Conservation (phyloP, 2,113 vertebrate species). For the Phylloscopus trochiloides region DNA sequence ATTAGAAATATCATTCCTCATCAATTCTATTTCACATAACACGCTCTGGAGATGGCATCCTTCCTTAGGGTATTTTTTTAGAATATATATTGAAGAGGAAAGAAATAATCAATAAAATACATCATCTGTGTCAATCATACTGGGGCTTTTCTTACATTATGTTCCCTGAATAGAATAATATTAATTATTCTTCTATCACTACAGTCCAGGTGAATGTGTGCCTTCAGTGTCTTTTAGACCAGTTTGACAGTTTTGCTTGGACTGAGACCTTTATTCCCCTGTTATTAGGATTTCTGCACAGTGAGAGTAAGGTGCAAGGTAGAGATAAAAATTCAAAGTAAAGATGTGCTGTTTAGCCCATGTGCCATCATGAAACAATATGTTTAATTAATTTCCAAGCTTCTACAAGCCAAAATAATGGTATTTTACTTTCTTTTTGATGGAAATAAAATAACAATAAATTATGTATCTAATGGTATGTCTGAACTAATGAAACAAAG, state of each 20-base stretch:
- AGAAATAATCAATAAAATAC: neutral
- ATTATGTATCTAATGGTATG: neutral
- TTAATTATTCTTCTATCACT: neutral
- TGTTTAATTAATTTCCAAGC: neutral
- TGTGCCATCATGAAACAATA: neutral
- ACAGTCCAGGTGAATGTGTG: neutral
- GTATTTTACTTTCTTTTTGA: neutral
- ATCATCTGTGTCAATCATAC: neutral
- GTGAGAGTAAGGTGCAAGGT: neutral
- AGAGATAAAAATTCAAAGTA: neutral
- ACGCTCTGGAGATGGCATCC: neutral
- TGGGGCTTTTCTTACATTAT: neutral
- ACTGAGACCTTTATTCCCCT: neutral
- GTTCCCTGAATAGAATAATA: neutral
- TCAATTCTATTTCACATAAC: neutral
- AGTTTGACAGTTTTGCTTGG: neutral
- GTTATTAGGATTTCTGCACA: neutral
- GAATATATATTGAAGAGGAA: neutral
- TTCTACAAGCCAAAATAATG: neutral
- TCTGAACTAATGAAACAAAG: neutral
- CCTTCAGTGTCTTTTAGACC: neutral
- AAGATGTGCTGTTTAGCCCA: neutral
- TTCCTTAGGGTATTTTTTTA: neutral
- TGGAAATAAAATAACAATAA: neutral
- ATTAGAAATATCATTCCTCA: neutral